Evolutionary conservation across 2,113 vertebrate genomes (phyloP).

Genomic region (Zootoca vivipara): DNA sequence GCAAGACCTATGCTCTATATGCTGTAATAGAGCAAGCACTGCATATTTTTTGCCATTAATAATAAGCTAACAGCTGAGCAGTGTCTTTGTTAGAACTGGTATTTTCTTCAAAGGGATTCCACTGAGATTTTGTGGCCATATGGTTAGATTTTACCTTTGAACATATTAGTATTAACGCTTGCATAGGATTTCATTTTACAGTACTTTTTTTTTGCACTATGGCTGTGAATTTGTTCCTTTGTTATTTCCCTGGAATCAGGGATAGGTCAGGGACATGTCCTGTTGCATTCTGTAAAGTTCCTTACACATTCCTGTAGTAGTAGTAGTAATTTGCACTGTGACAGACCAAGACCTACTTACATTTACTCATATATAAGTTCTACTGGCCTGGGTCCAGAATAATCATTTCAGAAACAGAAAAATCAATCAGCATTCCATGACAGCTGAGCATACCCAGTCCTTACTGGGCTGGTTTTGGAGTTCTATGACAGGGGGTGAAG

Average conservation of each 20-base stretch:
- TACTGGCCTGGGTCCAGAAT: not conserved
- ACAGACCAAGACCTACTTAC: not conserved
- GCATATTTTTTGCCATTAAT: slow-evolving; percentile 42
- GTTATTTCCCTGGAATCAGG: not conserved
- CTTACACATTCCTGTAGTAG: not conserved
- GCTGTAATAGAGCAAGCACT: slow-evolving; percentile 31
- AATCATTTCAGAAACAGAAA: not conserved
- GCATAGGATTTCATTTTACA: slow-evolving; percentile 1
- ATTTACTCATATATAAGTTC: not conserved
- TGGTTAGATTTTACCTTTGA: slow-evolving; percentile 15
- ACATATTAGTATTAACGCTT: slow-evolving; percentile 23
- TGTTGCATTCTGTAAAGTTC: not conserved
- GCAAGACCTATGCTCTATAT: slow-evolving; percentile 38
- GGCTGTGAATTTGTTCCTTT: not conserved
- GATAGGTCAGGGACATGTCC: not conserved
- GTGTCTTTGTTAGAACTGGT: not conserved
- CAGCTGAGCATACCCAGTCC: too few species aligned
- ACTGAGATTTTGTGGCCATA: not conserved
- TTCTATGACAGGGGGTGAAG: too few species aligned
- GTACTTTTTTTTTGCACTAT: not conserved
- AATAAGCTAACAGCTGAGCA: slow-evolving; percentile 21
- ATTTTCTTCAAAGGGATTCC: not conserved
- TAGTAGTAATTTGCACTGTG: not conserved
- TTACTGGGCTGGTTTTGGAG: too few species aligned
- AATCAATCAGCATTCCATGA: not conserved